Evolutionary conservation across 2,113 vertebrate species (phyloP).

Genomic region (Neolamprologus sp.): DNA sequence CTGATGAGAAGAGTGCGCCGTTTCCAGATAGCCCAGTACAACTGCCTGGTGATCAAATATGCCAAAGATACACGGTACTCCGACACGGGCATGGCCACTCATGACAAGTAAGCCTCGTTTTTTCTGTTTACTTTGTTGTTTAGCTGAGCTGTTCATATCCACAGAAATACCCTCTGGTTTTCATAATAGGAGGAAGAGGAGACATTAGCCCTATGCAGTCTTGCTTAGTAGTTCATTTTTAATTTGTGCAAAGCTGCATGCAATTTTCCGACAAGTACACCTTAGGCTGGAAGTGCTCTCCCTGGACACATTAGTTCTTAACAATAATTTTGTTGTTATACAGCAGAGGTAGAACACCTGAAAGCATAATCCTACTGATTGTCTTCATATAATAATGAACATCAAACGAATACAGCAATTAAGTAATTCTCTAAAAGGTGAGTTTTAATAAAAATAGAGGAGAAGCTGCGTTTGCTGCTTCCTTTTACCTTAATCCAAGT

Average conservation of each 20-base stretch:
- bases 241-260: background rate
- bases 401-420: background rate
- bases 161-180: background rate
- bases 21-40: constrained; percentile 90
- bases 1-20: constrained; percentile 87
- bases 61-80: constrained; percentile 86
- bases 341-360: background rate
- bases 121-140: background rate
- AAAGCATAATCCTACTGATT: background rate
- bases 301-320: background rate
- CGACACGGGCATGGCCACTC: constrained; percentile 76
- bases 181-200: background rate
- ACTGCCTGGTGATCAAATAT: constrained; percentile 89
- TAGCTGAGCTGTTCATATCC: background rate
- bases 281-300: background rate
- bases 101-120: constrained; percentile 77
- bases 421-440: background rate
- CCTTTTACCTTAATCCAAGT: background rate
- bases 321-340: background rate
- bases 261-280: background rate
- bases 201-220: background rate
- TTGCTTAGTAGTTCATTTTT: background rate
- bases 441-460: background rate
- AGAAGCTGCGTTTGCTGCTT: background rate
- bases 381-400: background rate